A percentile compares a stretch with the other conserved stretches of the same genome.
Evolutionary conservation across 2,888 invertebrate genomes (phyloP).

Genomic region (Stramonita haemastoma): DNA sequence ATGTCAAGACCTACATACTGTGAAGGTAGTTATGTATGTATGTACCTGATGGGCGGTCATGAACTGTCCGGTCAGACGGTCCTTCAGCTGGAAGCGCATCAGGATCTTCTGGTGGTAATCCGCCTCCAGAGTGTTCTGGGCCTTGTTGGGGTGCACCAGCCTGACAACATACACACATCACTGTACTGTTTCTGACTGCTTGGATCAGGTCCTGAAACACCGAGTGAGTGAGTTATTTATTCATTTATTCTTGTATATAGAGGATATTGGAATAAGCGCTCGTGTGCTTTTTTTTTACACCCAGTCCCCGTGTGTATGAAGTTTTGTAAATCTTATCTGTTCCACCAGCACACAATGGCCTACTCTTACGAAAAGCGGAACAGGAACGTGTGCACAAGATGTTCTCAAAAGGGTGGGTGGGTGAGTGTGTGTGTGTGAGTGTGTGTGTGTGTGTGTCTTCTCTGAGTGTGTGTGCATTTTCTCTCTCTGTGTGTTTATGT

Average conservation of each 20-base stretch:
- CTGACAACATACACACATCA: conserved; percentile 77
- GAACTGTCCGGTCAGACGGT: conserved; percentile 83
- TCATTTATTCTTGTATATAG: no score
- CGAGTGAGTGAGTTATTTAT: neutral
- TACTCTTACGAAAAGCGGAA: no score
- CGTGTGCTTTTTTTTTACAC: no score
- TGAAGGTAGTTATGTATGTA: neutral
- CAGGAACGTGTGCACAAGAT: neutral
- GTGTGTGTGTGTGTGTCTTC: neutral
- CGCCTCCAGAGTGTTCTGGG: conserved; percentile 85
- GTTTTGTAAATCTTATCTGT: no score
- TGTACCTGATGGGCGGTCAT: conserved; percentile 82
- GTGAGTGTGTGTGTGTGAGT: conserved; percentile 2
- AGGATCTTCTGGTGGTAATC: conserved; percentile 93
- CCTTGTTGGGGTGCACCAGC: conserved; percentile 85
- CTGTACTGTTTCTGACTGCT: neutral
- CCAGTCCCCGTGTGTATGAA: no score
- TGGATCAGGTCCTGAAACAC: neutral
- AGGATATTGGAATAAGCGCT: no score
- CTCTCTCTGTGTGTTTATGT: no score
- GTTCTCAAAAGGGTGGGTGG: neutral
- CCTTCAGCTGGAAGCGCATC: conserved; percentile 88
- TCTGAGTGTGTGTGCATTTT: no score
- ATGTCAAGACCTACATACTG: no score
- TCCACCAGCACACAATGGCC: no score